Evolutionary conservation across 2,113 vertebrate species (phyloP), one percentile per base, ranked within the genome.

Genomic region (Pantherophis guttatus): DNA sequence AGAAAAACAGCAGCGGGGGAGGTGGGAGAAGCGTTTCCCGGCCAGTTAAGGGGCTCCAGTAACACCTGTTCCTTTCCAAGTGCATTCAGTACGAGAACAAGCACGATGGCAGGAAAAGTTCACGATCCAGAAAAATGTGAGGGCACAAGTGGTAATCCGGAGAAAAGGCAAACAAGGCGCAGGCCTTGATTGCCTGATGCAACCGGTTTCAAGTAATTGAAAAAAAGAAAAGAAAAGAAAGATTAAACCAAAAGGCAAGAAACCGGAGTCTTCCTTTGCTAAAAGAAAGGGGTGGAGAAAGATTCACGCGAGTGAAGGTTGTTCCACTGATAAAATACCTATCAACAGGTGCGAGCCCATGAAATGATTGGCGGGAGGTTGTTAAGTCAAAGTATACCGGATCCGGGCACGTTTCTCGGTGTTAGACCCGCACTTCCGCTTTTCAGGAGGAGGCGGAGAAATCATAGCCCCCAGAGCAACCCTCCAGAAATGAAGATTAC

Each of bases 141-240:
- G 12, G 11, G 52, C 86, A 54, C 26, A 21, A 62, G 87, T 33
- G 53, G n/a, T 3, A 29, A 48, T 8, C 24, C 24, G 44, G 70
- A 7, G 29, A 2, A n/a, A 23, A 24, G 5, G 11, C 5, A 8
- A 44, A 58, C 29, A 19, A 24, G 13, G 11, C 48, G 44, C 24
- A 13, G n/a, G 90, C 21, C 26, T 33, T 53, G 62, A 21, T 8
- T 13, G 13, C 15, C 2, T 8, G 50, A 39, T 17, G 26, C 11
- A 8, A 2, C 17, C 13, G 23, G 1, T 17, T 57, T 13, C 13
- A 26, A 19, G 19, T n/a, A 11, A 57, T 12, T 13, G 62, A 7
- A 5, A 5, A 2, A 44, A 3, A 21, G 1, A 1, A 44, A 6
- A n/a, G 1, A 10, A 10, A 6, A 21, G 7, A 10, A 6, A 21